Base-by-base conservation (phyloP, 2,113 vertebrate species). In the Epinephelus fuscoguttatus region DNA sequence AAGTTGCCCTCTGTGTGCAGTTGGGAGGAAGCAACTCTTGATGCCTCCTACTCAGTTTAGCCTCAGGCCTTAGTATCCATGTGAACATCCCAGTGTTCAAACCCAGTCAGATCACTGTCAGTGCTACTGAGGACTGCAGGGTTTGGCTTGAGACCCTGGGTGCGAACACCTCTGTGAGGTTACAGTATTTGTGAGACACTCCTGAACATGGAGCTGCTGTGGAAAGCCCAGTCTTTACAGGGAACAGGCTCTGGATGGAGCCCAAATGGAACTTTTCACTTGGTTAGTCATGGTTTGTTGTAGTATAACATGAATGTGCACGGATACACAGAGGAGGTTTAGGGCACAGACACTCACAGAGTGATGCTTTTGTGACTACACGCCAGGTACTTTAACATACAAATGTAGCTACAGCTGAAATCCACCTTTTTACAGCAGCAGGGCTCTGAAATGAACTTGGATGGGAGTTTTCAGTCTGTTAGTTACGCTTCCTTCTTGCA, bases 41-140 rank as follows among this genome's bases (percentile, higher is more conserved):
- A 85, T 80, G 76, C 83, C 72, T 89, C 90, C 90, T 73, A 80
- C 91, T 85, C 88, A 57, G 70, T 80, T 73, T 85, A 71, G 62
- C 84, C 89, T 72, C 67, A 4, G 84, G 88, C 87, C 66, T 81
- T 25, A 45, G 79, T 66, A 50, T 82, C 64, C 14, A 5, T 83
- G 78, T 85, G 77, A 86, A 78, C 75, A 84, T 75, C 67, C 47
- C 45, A 21, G 78, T 56, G 53, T 80, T 85, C 73, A 69, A 45
- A 79, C 79, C 30, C 72, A 45, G 80, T 40, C 55, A 57, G 77
- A 85, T 87, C 72, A 63, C 49, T 66, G 19, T 21, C 27, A 40
- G 57, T 7, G 67, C 52, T 63, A 10, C 59, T 66, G 60, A 77
- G 75, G 30, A 66, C 61, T 25, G 69, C 53, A 33, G 77, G 49